Percentiles rank a stretch among this genome's conserved stretches.
These are phyloP conservation scores for Drosophila kambysellisi DNA, from an alignment of 2,888 invertebrate species.

Conservation along the genomic window DNA sequence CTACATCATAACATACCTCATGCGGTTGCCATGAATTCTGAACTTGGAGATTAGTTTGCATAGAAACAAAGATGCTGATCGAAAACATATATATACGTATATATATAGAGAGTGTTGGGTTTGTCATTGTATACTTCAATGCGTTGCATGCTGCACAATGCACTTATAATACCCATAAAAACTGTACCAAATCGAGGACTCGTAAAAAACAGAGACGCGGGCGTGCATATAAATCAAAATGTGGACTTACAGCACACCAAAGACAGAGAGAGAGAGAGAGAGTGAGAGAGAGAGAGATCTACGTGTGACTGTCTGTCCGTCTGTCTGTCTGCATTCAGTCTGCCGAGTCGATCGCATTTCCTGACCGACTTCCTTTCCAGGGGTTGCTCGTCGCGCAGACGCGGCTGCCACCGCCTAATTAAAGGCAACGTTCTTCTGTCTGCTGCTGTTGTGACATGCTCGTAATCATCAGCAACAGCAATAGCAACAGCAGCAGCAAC, in stretches of 20 bases:
- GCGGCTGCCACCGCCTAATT: constrained; percentile 53
- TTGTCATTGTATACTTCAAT: neutral
- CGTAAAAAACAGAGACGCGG: constrained; percentile 73
- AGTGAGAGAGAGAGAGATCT: no score
- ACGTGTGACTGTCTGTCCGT: neutral
- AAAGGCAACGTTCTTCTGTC: constrained; percentile 25
- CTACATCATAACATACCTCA: neutral
- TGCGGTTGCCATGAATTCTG: no score
- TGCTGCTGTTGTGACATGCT: constrained; percentile 44
- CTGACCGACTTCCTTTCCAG: constrained; percentile 47
- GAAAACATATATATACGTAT: neutral
- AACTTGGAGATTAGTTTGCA: neutral
- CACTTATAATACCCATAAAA: neutral
- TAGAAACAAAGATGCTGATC: neutral
- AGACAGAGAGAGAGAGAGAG: no score
- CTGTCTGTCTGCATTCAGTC: neutral
- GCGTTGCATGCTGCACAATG: neutral
- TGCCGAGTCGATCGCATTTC: constrained; percentile 26
- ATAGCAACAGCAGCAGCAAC: constrained; percentile 12
- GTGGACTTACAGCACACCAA: constrained; percentile 71
- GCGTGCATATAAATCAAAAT: constrained; percentile 84
- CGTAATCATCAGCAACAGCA: constrained; percentile 19
- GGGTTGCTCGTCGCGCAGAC: constrained; percentile 53
- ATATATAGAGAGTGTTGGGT: neutral
- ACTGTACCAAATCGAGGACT: constrained; percentile 46